Evolutionary conservation across 92 coral and sea anemone genomes (phyloP).

Genomic region (Nematostella vectensis): DNA sequence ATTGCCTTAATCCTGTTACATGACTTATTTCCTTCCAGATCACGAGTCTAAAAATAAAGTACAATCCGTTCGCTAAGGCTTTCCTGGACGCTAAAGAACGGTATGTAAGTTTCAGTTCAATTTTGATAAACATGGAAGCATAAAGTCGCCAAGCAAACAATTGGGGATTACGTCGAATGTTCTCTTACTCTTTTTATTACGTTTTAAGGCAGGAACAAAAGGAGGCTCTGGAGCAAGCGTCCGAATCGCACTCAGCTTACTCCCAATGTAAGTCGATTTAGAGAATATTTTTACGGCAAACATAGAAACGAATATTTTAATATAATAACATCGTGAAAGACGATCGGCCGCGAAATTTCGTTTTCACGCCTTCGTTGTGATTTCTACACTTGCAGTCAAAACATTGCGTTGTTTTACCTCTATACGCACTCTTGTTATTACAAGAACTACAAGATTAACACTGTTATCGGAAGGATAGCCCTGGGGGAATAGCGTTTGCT

Average conservation of each 20-base stretch:
- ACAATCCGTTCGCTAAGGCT: slow-evolving; percentile 96
- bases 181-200: slow-evolving; percentile 3
- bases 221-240: slow-evolving; percentile 76
- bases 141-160: not conserved
- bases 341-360: too few species aligned
- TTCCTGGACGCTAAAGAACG: slow-evolving; percentile 98
- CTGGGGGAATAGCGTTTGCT: too few species aligned
- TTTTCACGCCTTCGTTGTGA: too few species aligned
- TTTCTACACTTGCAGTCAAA: too few species aligned
- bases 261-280: slow-evolving; percentile 98
- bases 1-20: not conserved
- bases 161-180: not conserved
- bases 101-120: slow-evolving; percentile 40
- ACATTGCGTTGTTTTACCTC: too few species aligned
- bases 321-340: too few species aligned
- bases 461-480: too few species aligned
- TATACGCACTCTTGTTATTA: too few species aligned
- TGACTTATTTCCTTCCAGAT: slow-evolving; percentile 51
- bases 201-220: slow-evolving; percentile 78
- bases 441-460: too few species aligned
- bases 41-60: slow-evolving; percentile 85
- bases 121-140: too few species aligned
- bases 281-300: too few species aligned
- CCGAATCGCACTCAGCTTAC: slow-evolving; percentile 72
- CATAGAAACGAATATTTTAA: too few species aligned